Base-by-base conservation (phyloP, 1,140 invertebrate species). In the Drosophila nigrodunni region DNA sequence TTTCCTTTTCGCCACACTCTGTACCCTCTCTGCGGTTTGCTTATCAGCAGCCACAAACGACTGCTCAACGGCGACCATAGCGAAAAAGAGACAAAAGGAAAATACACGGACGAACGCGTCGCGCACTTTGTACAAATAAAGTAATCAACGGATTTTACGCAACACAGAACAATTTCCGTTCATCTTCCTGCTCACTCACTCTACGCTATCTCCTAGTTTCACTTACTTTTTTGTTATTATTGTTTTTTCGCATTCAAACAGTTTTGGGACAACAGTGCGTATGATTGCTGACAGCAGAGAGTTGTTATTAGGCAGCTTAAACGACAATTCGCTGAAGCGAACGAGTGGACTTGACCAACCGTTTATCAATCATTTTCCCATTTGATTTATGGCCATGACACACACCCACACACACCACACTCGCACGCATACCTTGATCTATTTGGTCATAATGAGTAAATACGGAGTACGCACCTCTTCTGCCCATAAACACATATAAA, bases 61-160 rank as follows among this genome's bases (percentile, higher is more conserved):
- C 11, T 13, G 13, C 54, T 49, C 9, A 21, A 21, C 46, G n/a
- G 49, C 37, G 46, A 62, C 18, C 47, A 15, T 15, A 37, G 37
- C 1, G 15, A 21, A 5, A 18, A 57, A 78, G 52, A 62, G 62
- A 77, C 58, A 74, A 74, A 65, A 58, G 61, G 35, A 44, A 71
- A 43, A 60, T 21, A 60, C 43, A 58, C 55, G 60, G 54, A 55
- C 39, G 64, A 60, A 67, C 67, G 64, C 58, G 66, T 61, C 58
- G 71, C 39, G 58, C 72, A 87, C 67, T 88, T 74, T 80, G 72
- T 61, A 54, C 72, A 90, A 90, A 90, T 90, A 91, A 87, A 90
- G 88, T 88, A 90, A 90, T 90, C 88, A 90, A 88, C 82, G 87
- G 74, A 90, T 90, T 90, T 90, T 66, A 87, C 87, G 82, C 87